phyloP scores from a whole-genome alignment of 2,113 vertebrate species.

The Hoplias malabaricus region DNA sequence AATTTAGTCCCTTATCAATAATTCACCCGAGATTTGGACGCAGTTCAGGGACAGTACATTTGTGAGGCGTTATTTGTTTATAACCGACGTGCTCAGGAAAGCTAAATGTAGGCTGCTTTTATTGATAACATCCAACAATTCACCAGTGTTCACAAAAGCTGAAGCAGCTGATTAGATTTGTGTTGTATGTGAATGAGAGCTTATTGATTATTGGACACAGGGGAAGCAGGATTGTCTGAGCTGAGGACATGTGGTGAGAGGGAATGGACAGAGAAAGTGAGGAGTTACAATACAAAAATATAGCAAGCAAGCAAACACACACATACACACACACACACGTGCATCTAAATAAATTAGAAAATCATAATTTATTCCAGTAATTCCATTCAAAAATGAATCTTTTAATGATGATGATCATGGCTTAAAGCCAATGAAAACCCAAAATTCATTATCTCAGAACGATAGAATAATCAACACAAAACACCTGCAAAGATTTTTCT shows the following conservation, averaged over 20 bases:
- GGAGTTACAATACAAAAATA: not conserved
- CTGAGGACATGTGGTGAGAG: not conserved
- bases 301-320: not conserved
- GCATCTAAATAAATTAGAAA: no score
- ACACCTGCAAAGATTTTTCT: no score
- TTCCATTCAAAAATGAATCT: no score
- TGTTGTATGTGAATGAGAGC: not conserved
- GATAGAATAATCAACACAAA: no score
- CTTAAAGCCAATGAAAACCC: no score
- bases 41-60: not conserved
- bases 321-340: not conserved
- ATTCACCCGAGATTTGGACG: slow-evolving; percentile 4
- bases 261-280: not conserved
- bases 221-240: not conserved
- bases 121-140: not conserved
- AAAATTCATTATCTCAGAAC: no score
- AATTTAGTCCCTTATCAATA: slow-evolving; percentile 24
- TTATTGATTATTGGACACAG: not conserved
- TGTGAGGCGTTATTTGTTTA: not conserved
- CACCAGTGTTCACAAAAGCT: not conserved
- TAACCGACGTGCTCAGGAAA: not conserved
- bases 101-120: not conserved
- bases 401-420: no score
- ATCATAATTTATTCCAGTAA: no score
- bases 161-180: not conserved